Evolutionary conservation across 2,888 invertebrate genomes (phyloP).

Genomic region (Drosophila eohydei): DNA sequence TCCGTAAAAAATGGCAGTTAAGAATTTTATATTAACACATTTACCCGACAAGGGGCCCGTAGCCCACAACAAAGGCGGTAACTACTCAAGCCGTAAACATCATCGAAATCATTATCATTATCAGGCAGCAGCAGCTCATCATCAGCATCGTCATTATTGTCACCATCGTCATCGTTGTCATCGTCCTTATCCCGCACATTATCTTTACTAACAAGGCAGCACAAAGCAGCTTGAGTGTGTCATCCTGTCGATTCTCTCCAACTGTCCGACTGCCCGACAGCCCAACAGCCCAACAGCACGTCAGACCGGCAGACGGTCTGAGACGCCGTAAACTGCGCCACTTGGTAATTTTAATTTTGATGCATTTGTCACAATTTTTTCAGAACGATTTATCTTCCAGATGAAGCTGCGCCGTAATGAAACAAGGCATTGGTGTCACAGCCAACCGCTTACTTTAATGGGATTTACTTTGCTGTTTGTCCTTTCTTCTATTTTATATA

Average conservation of each 20-base stretch:
- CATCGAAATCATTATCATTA: slow-evolving; percentile 69
- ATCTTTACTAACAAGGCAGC: slow-evolving; percentile 65
- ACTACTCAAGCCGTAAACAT: slow-evolving; percentile 66
- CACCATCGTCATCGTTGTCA: slow-evolving; percentile 24
- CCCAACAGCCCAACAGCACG: slow-evolving; percentile 4
- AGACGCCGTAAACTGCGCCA: slow-evolving; percentile 36
- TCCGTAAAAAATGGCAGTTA: slow-evolving; percentile 76
- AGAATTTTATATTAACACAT: slow-evolving; percentile 70
- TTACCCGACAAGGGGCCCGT: slow-evolving; percentile 26
- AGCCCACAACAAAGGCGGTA: slow-evolving; percentile 42
- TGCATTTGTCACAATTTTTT: slow-evolving; percentile 76
- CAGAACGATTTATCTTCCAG: slow-evolving; percentile 63
- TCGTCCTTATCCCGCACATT: slow-evolving; percentile 48
- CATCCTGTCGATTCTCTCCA: slow-evolving; percentile 42
- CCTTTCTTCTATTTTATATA: slow-evolving; percentile 13
- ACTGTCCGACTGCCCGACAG: neutral
- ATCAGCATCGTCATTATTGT: slow-evolving; percentile 23
- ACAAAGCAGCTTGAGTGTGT: slow-evolving; percentile 76
- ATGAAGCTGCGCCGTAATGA: slow-evolving; percentile 53
- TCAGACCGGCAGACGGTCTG: neutral
- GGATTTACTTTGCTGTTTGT: slow-evolving; percentile 45
- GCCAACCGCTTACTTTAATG: slow-evolving; percentile 63
- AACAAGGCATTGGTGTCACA: slow-evolving; percentile 47
- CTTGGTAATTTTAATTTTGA: slow-evolving; percentile 75
- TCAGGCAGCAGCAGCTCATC: slow-evolving; percentile 37